Base-by-base conservation (phyloP, 2,888 invertebrate species). In the Drosophila stalkeri region DNA sequence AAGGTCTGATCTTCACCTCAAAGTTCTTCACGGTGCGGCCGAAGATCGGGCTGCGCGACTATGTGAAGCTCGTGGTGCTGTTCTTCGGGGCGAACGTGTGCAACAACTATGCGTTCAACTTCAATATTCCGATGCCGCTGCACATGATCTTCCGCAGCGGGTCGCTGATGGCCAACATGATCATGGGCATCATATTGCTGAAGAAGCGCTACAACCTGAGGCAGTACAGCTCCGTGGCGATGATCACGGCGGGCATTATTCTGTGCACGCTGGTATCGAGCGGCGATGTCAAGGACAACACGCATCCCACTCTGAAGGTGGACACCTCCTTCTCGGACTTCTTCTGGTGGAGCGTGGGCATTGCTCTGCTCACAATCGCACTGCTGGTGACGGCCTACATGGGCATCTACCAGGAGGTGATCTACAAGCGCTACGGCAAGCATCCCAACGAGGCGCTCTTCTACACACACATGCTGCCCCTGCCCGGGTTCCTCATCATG, bases 101-200 rank as follows among this genome's bases (percentile, higher is more conserved):
- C 74, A 98, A 98, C 91, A 99, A 99, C 92, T 98, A 98, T 94
- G 99, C 99, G 0, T 97, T 99, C 90, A 96, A 97, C 92, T 99
- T 98, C 91, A 98, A 99, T 92, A 98, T 99, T 89, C 96, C 99
- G 0, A 99, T 99, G 96, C 99, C 99, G 0, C 93, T 99, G 52
- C 99, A 99, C 92, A 99, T 99, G 97, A 99, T 99, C 92, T 99
- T 99, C 93, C 95, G 99, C 94, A 96, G 99, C 65, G 99, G 99
- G 2, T 99, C 99, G 4, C 94, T 99, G 37, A 97, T 99, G 94
- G 98, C 99, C 0, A 99, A 99, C 93, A 97, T 99, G 96, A 95
- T 98, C 43, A 96, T 99, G 96, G 98, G 99, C n/a, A 97, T 98
- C 41, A 94, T 98, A 84, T 96, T 99, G 72, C 93, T 99, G 47